These are phyloP conservation scores for Homalodisca vitripennis DNA, from an alignment of 1,140 invertebrate species.

Conservation along the genomic window DNA sequence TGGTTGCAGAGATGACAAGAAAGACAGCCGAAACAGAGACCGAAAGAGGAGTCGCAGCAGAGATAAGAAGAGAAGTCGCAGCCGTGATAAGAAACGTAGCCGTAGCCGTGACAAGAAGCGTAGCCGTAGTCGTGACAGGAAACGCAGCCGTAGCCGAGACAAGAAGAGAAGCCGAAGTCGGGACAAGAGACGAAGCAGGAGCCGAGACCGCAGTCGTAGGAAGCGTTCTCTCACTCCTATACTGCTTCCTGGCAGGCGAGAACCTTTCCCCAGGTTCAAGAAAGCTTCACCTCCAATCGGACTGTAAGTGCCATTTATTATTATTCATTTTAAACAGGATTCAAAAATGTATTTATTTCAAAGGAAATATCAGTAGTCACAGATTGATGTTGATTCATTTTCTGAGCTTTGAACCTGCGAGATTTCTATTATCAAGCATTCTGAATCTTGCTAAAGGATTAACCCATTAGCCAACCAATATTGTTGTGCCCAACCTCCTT, in stretches of 20 bases:
- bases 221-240: slow-evolving; percentile 53
- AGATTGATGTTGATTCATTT: no score
- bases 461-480: no score
- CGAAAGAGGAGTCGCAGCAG: slow-evolving; percentile 33
- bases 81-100: slow-evolving; percentile 33
- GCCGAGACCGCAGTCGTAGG: slow-evolving; percentile 40
- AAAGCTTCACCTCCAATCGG: slow-evolving; percentile 50
- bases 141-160: slow-evolving; percentile 43
- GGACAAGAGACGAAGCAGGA: slow-evolving; percentile 36
- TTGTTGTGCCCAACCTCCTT: no score
- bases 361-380: no score
- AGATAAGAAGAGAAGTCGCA: slow-evolving; percentile 28
- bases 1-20: background rate
- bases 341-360: no score
- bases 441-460: no score
- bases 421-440: no score
- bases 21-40: slow-evolving; percentile 48
- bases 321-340: no score
- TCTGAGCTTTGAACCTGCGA: no score
- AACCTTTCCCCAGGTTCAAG: slow-evolving; percentile 50
- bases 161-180: slow-evolving; percentile 45
- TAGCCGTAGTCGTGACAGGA: slow-evolving; percentile 36
- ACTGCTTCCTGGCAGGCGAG: slow-evolving; percentile 47
- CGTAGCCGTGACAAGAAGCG: slow-evolving; percentile 35
- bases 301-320: slow-evolving; percentile 53